These are phyloP conservation scores for Boloria selene DNA, from an alignment of 2,888 invertebrate genomes.

Conservation along the genomic window DNA sequence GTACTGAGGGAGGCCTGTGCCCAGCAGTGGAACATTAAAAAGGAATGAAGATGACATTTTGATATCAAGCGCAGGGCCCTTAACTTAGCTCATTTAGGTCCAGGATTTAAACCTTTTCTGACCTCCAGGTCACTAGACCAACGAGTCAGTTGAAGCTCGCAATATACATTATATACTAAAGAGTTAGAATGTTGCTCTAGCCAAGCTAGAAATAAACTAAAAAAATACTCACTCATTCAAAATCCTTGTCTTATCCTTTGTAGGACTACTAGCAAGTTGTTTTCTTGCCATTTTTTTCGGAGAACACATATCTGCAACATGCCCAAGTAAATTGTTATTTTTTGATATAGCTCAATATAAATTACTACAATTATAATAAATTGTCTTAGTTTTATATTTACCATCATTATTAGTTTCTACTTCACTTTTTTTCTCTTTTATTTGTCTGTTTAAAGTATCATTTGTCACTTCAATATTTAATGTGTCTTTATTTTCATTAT, in stretches of 20 bases:
- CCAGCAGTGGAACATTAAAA: too few relatives aligned
- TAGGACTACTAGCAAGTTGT: constrained; percentile 41
- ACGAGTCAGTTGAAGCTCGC: too few relatives aligned
- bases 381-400: constrained; percentile 2
- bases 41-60: too few relatives aligned
- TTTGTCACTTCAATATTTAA: constrained; percentile 35
- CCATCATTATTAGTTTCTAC: constrained; percentile 18
- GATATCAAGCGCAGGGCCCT: too few relatives aligned
- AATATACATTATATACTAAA: too few relatives aligned
- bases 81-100: too few relatives aligned
- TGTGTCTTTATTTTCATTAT: constrained; percentile 57
- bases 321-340: constrained; percentile 14
- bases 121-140: too few relatives aligned
- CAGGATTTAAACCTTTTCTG: too few relatives aligned
- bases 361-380: too few relatives aligned
- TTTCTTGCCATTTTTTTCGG: constrained; percentile 56
- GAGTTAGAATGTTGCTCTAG: too few relatives aligned
- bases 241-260: constrained; percentile 4
- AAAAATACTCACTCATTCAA: constrained; percentile 20
- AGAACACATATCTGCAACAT: constrained; percentile 57
- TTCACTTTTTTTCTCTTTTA: constrained; percentile 36
- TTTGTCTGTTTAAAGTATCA: constrained; percentile 26
- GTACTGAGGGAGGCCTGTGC: too few relatives aligned
- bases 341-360: background rate
- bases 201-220: too few relatives aligned